A percentile compares a stretch with the other conserved stretches of the same genome.
phyloP scores from a whole-genome alignment of 2,113 vertebrate genomes.

The Prolemur simus region DNA sequence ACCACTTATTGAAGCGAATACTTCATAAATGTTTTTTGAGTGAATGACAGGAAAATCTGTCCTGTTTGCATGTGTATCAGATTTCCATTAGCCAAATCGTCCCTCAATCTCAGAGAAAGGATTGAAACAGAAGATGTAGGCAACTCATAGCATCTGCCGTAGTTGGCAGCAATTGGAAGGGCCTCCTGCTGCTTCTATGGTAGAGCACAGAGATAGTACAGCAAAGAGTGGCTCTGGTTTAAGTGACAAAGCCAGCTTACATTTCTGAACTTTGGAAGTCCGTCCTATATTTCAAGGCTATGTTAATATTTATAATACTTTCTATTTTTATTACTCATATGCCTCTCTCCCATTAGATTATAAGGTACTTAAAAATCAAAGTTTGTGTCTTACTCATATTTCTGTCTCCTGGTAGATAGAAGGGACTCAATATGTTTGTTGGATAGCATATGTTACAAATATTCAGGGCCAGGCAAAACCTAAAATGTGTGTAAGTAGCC shows the following conservation, averaged over 20 bases:
- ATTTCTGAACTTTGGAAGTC: neutral
- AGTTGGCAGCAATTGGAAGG: neutral
- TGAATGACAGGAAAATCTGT: conserved; percentile 34
- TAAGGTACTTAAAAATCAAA: neutral
- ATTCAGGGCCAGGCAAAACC: neutral
- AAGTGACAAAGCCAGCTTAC: neutral
- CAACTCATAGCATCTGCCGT: neutral
- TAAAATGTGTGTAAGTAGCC: conserved; percentile 23
- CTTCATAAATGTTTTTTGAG: neutral
- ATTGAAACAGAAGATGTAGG: conserved; percentile 35
- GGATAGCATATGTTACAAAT: neutral
- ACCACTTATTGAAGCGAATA: neutral
- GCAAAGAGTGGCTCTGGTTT: neutral
- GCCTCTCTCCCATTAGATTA: neutral
- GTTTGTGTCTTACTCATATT: neutral
- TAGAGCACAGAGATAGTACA: neutral
- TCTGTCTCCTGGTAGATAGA: neutral
- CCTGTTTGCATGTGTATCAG: neutral
- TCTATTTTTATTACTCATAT: neutral
- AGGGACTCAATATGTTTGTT: neutral
- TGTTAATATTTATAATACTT: neutral
- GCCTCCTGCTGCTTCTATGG: neutral
- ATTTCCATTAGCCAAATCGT: neutral
- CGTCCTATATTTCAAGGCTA: neutral
- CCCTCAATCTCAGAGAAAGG: conserved; percentile 5